Evolutionary conservation across 2,797 vertebrate genomes (phyloP), one percentile per base, ranked within the genome.

Genomic region (Lagodon rhomboides): DNA sequence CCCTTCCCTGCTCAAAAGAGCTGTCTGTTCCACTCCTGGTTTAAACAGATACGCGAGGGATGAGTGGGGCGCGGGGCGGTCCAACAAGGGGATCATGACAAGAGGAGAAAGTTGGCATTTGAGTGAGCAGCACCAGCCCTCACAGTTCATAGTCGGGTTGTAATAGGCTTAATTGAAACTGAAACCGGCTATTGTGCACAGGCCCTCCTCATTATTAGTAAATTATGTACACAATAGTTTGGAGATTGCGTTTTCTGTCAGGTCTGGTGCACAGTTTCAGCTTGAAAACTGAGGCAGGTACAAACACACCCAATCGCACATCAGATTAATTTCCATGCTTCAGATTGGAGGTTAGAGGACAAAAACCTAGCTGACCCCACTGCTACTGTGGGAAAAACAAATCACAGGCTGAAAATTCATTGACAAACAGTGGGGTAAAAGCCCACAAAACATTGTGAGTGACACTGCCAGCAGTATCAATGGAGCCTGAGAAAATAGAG

Each of bases 401-500:
- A 81, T 68, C 62, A 79, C 46, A 77, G 79, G 69, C 22, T 53
- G 49, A 79, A 63, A 65, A 68, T 61, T 60, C 68, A 60, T 30
- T 47, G 38, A 86, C 74, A 86, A 75, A 83, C 64, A 82, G 25
- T 67, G 59, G 65, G 30, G n/a, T 68, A 60, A 73, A 86, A 77
- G 41, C 50, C 71, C 51, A 69, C 66, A 75, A 77, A 84, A 83
- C 49, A 72, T 27, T 77, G 73, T 65, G 55, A 78, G 63, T 12
- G 85, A 93, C 91, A 91, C 92, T 88, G 93, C 91, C 92, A 88
- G 94, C 92, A 92, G 92, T 74, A 86, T 91, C 89, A 69, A 70
- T 12, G 18, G 61, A 87, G 89, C 71, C 82, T 86, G 84, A 86
- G 86, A 76, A 80, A 83, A 82, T 12, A 64, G 49, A 79, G 43